These are phyloP conservation scores for Araneus ventricosus DNA, from an alignment of 1,140 invertebrate genomes.

Conservation along the genomic window DNA sequence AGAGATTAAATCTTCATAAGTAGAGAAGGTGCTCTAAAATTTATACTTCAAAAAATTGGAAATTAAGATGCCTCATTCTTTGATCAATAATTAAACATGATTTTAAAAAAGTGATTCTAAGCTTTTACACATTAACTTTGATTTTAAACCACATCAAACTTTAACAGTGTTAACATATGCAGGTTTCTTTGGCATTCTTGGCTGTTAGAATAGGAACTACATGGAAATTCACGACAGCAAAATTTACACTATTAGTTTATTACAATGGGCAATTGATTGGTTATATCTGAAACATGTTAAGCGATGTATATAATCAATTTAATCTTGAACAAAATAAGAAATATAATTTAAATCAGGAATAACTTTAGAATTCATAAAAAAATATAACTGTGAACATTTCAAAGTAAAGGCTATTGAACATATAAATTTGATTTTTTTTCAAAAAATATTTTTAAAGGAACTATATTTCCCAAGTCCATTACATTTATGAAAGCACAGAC, in stretches of 20 bases:
- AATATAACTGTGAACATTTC: not conserved
- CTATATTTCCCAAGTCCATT: not conserved
- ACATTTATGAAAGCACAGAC: conserved; percentile 35
- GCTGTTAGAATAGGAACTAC: conserved; percentile 34
- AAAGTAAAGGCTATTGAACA: not conserved
- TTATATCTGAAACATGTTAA: not conserved
- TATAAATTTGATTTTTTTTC: too few species aligned
- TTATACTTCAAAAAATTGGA: not conserved
- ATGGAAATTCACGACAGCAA: not conserved
- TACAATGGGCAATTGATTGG: not conserved
- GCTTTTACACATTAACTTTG: not conserved
- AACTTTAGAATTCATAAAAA: not conserved
- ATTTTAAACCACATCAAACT: not conserved
- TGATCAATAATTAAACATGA: not conserved
- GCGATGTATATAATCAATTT: too few species aligned
- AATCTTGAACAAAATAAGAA: too few species aligned
- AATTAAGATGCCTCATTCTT: not conserved
- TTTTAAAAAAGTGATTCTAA: not conserved
- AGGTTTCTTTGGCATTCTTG: conserved; percentile 14
- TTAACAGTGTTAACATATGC: not conserved
- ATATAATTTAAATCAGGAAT: too few species aligned
- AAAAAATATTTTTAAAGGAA: not conserved
- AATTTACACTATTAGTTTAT: not conserved
- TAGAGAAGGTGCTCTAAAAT: not conserved
- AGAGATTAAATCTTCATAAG: not conserved